These are phyloP conservation scores for Drosophila rellima DNA, from an alignment of 2,888 invertebrate genomes.

Conservation along the genomic window DNA sequence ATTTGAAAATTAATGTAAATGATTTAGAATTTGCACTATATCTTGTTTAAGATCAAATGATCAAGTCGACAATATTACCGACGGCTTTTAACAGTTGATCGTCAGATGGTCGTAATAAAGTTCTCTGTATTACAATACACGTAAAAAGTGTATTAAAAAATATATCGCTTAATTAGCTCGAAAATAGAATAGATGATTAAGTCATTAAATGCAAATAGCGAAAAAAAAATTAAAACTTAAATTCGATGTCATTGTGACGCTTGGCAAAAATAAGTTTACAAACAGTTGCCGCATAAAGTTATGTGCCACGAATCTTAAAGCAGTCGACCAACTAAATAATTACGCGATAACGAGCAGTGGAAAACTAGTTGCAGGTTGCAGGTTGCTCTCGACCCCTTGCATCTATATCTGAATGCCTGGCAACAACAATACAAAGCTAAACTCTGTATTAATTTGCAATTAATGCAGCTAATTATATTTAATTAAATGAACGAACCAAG, in stretches of 20 bases:
- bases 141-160: not conserved
- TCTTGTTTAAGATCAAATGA: not conserved
- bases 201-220: constrained; percentile 61
- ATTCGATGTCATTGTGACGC: constrained; percentile 41
- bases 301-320: constrained; percentile 39
- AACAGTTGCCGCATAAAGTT: constrained; percentile 37
- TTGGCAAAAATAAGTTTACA: constrained; percentile 14
- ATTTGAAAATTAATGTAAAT: not conserved
- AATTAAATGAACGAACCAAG: constrained; percentile 79
- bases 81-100: constrained; percentile 38
- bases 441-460: constrained; percentile 82
- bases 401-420: constrained; percentile 24
- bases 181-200: constrained; percentile 40
- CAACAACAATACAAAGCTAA: constrained; percentile 73
- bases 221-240: constrained; percentile 4
- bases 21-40: not conserved
- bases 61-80: constrained; percentile 21
- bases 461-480: constrained; percentile 82
- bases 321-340: constrained; percentile 59
- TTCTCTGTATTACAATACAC: not conserved
- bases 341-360: constrained; percentile 74
- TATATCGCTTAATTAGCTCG: constrained; percentile 15
- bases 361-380: constrained; percentile 63
- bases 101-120: not conserved
- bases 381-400: not conserved